Conservation (phyloP, 2,888 invertebrate species). For the Trachelus troglodyta region DNA sequence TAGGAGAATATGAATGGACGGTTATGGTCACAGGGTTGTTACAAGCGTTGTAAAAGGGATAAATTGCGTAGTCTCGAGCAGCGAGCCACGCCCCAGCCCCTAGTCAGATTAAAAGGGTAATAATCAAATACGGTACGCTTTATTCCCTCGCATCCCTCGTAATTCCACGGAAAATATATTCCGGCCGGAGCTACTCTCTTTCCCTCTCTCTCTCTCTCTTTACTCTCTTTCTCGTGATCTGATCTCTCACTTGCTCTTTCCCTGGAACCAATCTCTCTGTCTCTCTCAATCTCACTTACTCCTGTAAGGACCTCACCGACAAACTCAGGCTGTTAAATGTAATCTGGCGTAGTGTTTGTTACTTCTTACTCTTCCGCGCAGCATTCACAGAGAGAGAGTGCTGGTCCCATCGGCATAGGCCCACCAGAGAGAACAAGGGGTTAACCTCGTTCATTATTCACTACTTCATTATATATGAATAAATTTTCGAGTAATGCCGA, state of each 20-base stretch:
- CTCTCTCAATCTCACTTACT: background rate
- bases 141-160: conserved; percentile 55
- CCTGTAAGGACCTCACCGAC: conserved; percentile 15
- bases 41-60: background rate
- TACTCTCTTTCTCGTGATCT: background rate
- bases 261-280: background rate
- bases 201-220: too few relatives aligned
- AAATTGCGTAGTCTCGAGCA: background rate
- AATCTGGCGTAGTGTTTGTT: conserved; percentile 60
- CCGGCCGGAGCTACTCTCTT: conserved; percentile 18
- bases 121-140: conserved; percentile 62
- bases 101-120: conserved; percentile 62
- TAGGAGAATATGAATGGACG: background rate
- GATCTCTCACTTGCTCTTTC: background rate
- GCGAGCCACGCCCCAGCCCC: conserved; percentile 17
- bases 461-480: conserved; percentile 66
- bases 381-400: conserved; percentile 21
- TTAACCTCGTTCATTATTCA: conserved; percentile 65
- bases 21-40: background rate
- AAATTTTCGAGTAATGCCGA: conserved; percentile 67
- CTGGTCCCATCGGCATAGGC: conserved; percentile 48
- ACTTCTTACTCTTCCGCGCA: conserved; percentile 49
- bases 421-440: conserved; percentile 63
- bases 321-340: conserved; percentile 54
- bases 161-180: conserved; percentile 58